These are phyloP conservation scores for Eulemur rubriventer DNA, from an alignment of 2,797 vertebrate species.

Conservation along the genomic window DNA sequence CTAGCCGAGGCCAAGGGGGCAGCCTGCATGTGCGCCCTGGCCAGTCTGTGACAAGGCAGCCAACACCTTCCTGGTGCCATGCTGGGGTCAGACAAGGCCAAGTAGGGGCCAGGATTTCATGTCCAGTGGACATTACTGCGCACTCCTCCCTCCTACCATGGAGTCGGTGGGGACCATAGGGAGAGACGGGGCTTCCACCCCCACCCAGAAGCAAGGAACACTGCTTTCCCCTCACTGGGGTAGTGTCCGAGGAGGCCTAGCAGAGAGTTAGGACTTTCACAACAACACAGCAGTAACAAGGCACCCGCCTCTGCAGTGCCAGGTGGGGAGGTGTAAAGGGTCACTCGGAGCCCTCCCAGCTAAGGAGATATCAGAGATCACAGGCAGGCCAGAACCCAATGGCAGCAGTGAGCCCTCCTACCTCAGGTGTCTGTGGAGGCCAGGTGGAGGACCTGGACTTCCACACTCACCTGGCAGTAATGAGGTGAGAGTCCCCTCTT, in stretches of 20 bases:
- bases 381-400: not conserved
- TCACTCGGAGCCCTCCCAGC: not conserved
- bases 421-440: not conserved
- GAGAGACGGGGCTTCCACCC: accelerated
- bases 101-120: not conserved
- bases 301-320: not conserved
- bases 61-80: not conserved
- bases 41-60: not conserved
- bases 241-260: not conserved
- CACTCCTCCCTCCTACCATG: not conserved
- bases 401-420: not conserved
- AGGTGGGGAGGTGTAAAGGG: not conserved
- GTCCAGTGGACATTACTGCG: not conserved
- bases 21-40: not conserved
- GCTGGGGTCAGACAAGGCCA: not conserved
- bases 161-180: not conserved
- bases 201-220: not conserved
- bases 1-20: not conserved
- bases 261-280: not conserved
- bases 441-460: not conserved
- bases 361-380: not conserved
- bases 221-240: not conserved
- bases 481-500: not conserved
- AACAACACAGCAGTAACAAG: not conserved
- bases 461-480: not conserved